Conservation (phyloP, 2,113 vertebrate species). For the Puntigrus tetrazona region DNA sequence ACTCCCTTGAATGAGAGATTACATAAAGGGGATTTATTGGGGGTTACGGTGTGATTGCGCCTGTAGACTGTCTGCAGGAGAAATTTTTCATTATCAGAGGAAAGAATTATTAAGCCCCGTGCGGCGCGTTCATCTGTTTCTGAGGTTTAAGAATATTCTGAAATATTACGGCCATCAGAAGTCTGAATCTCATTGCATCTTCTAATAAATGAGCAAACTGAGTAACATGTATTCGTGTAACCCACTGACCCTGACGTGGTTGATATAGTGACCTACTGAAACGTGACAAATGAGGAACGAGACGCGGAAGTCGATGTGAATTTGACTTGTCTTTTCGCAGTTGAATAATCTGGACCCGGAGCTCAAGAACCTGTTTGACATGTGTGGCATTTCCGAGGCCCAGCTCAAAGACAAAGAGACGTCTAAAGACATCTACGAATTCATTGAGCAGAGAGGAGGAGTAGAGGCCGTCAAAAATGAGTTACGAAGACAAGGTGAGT, state of each 20-base stretch:
- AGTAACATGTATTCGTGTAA: not conserved
- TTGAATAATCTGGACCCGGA: slow-evolving; percentile 98
- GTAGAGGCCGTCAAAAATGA: slow-evolving; percentile 98
- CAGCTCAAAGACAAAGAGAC: slow-evolving; percentile 98
- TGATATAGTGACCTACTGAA: not conserved
- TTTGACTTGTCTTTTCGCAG: slow-evolving; percentile 65
- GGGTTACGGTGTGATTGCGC: not conserved
- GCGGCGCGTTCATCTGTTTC: not conserved
- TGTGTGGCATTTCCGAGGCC: slow-evolving; percentile 97
- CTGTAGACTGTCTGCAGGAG: not conserved
- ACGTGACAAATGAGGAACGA: not conserved
- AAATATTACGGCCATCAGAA: not conserved
- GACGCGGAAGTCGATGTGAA: not conserved
- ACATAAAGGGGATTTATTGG: slow-evolving; percentile 31
- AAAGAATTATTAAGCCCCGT: not conserved
- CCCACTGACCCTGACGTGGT: not conserved
- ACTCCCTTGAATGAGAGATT: slow-evolving; percentile 3
- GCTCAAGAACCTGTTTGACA: slow-evolving; percentile 94
- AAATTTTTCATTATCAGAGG: not conserved
- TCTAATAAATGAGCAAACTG: not conserved
- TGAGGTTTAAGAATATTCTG: not conserved
- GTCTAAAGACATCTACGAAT: slow-evolving; percentile 98
- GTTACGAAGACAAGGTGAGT: slow-evolving; percentile 90
- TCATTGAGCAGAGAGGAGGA: slow-evolving; percentile 97
- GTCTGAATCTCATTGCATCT: not conserved